Evolutionary conservation across 1,140 invertebrate species (phyloP).

Genomic region (Ruditapes philippinarum): DNA sequence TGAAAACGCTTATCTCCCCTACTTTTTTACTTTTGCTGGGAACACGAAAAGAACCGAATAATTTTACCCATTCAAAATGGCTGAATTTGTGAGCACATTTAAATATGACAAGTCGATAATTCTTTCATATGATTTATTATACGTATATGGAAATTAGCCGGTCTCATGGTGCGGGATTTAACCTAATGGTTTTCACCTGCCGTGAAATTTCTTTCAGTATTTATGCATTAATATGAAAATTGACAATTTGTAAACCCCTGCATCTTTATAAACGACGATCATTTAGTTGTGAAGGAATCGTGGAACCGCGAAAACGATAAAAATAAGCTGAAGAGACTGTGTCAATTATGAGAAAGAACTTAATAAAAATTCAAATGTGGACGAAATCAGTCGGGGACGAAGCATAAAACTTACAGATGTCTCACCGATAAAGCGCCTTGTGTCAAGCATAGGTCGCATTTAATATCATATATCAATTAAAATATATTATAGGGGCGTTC

Average conservation of each 20-base stretch:
- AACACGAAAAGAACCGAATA: too few relatives aligned
- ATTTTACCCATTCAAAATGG: too few relatives aligned
- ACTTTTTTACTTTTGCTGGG: too few relatives aligned
- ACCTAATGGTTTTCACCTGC: slow-evolving; percentile 46
- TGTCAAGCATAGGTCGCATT: slow-evolving; percentile 10
- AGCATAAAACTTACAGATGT: not conserved
- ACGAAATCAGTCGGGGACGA: not conserved
- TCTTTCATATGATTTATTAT: slow-evolving; percentile 39
- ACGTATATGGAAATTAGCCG: slow-evolving; percentile 44
- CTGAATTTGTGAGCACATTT: too few relatives aligned
- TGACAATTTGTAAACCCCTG: slow-evolving; percentile 50
- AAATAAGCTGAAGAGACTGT: not conserved
- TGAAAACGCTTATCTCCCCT: too few relatives aligned
- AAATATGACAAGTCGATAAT: slow-evolving; percentile 1
- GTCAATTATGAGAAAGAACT: not conserved
- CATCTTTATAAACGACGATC: slow-evolving; percentile 6
- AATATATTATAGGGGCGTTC: not conserved
- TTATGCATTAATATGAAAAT: slow-evolving; percentile 57
- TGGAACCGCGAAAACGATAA: not conserved
- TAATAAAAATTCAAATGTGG: slow-evolving; percentile 14
- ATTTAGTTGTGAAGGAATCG: not conserved
- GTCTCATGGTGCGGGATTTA: slow-evolving; percentile 13
- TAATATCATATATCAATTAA: slow-evolving; percentile 11
- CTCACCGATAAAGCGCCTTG: not conserved
- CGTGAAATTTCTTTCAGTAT: slow-evolving; percentile 44